Percentiles rank a stretch among this genome's conserved stretches.
phyloP scores from a whole-genome alignment of 2,888 invertebrate species.

The Clepsis dumicolana region DNA sequence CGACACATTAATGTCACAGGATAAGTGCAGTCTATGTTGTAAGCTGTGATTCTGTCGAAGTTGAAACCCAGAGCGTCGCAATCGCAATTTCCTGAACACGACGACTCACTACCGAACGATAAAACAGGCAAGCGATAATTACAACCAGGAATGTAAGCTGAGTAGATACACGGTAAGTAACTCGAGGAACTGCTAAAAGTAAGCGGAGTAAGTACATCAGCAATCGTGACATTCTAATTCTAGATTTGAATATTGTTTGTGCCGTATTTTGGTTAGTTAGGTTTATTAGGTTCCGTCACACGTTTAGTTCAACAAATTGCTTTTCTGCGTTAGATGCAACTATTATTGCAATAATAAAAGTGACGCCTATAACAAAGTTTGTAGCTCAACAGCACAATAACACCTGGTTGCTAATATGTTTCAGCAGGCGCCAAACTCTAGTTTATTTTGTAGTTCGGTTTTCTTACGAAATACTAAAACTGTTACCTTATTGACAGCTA shows the following conservation, averaged over 20 bases:
- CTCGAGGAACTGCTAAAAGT: not conserved
- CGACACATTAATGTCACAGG: not conserved
- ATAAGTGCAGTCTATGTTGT: not conserved
- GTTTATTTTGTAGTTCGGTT: not conserved
- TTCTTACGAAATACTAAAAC: not conserved
- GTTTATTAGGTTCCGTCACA: no score
- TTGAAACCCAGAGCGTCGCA: slow-evolving; percentile 16
- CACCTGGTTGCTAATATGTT: slow-evolving; percentile 9
- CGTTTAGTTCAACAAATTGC: no score
- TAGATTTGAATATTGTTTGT: no score
- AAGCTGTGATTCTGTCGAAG: slow-evolving; percentile 24
- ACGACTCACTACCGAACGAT: slow-evolving; percentile 17
- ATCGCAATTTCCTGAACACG: slow-evolving; percentile 36
- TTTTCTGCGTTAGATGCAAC: no score
- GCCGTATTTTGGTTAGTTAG: no score
- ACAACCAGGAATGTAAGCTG: not conserved
- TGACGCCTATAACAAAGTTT: not conserved
- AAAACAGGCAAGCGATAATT: slow-evolving; percentile 22
- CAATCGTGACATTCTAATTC: no score
- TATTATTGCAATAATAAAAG: not conserved
- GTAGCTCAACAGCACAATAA: not conserved
- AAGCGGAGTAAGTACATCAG: no score
- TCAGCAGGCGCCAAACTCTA: slow-evolving; percentile 3
- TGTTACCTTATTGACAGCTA: not conserved
- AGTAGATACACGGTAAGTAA: not conserved